phyloP scores from a whole-genome alignment of 64 coral and sea anemone genomes.

The Actinia equina region DNA sequence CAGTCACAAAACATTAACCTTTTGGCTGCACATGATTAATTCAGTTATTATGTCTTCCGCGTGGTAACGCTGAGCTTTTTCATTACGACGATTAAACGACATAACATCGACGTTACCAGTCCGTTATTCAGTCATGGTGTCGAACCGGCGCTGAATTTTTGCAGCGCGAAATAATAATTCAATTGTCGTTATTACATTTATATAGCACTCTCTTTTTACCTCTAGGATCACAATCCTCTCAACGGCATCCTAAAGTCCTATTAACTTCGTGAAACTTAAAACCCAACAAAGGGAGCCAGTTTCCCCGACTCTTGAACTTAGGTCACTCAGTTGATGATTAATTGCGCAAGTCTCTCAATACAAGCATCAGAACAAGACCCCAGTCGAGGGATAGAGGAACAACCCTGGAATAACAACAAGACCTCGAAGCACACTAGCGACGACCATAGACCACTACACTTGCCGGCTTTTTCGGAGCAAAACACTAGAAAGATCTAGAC shows the following conservation, averaged over 20 bases:
- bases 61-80: not conserved
- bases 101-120: not conserved
- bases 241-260: not conserved
- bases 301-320: constrained; percentile 10
- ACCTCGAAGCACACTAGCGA: not conserved
- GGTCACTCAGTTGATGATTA: constrained; percentile 3
- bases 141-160: not conserved
- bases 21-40: not conserved
- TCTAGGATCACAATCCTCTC: not conserved
- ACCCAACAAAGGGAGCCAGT: constrained; percentile 3
- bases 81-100: not conserved
- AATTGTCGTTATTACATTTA: not conserved
- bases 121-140: not conserved
- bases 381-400: not conserved
- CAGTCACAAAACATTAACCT: not conserved
- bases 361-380: not conserved
- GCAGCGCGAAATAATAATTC: not conserved
- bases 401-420: not conserved
- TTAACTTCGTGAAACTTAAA: not conserved
- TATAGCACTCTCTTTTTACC: not conserved
- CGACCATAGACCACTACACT: not conserved
- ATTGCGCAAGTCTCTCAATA: not conserved
- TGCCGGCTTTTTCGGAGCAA: not conserved
- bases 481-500: not conserved
- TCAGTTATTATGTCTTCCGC: not conserved